phyloP scores from a whole-genome alignment of 2,797 vertebrate species.

The Xiphorhynchus erythropygius region DNA sequence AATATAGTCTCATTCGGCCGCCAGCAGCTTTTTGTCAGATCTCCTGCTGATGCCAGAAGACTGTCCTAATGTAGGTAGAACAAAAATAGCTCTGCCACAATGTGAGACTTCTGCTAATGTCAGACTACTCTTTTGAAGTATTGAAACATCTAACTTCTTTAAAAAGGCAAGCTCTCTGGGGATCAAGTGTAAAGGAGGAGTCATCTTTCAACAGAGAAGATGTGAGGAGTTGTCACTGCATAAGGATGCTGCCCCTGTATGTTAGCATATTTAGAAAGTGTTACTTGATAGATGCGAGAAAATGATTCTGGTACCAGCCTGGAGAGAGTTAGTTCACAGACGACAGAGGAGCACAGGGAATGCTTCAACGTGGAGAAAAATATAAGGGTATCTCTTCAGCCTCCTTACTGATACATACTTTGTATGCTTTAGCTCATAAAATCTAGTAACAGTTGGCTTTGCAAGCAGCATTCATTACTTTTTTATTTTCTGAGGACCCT shows the following conservation, averaged over 20 bases:
- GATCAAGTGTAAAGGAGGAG: not conserved
- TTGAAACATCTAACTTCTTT: not conserved
- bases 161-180: not conserved
- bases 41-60: not conserved
- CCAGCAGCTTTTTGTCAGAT: not conserved
- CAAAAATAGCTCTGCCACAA: slow-evolving; percentile 21
- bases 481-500: not conserved
- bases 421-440: not conserved
- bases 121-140: slow-evolving; percentile 21
- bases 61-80: not conserved
- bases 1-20: not conserved
- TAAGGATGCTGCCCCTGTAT: not conserved
- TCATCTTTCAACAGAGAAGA: not conserved
- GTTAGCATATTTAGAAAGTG: not conserved
- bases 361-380: not conserved
- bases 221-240: not conserved
- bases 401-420: not conserved
- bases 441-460: not conserved
- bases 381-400: not conserved
- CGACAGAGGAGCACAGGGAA: not conserved
- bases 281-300: not conserved
- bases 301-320: not conserved
- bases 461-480: not conserved
- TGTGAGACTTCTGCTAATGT: slow-evolving; percentile 13
- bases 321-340: not conserved